Percentiles rank a stretch among this genome's conserved stretches.
Evolutionary conservation across 2,797 vertebrate genomes (phyloP).

Genomic region (Coranthus polyacanthus): DNA sequence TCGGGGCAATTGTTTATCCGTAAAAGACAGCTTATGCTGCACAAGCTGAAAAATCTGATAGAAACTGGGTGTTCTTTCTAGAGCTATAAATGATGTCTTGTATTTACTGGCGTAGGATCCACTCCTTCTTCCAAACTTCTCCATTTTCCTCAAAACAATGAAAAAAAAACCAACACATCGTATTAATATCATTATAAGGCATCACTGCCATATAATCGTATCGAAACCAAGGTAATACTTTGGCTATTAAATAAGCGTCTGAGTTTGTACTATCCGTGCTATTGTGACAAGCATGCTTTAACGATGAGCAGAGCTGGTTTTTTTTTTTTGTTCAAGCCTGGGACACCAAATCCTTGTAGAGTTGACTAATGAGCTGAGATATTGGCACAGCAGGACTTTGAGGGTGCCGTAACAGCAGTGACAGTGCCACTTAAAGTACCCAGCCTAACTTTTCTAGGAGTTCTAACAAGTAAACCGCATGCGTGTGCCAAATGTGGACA

Average conservation of each 20-base stretch:
- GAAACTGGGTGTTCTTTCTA: too few species aligned
- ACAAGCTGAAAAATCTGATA: conserved; percentile 16
- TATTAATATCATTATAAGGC: too few species aligned
- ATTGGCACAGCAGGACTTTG: conserved; percentile 6
- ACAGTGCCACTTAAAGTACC: conserved; percentile 26
- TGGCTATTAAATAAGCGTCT: background rate
- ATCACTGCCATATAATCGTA: too few species aligned
- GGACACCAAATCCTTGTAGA: conserved; percentile 23
- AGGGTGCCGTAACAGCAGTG: conserved; percentile 7
- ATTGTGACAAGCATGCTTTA: background rate
- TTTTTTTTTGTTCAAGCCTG: conserved; percentile 9
- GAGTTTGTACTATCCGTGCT: background rate
- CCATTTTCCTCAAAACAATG: background rate
- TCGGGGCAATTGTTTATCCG: conserved; percentile 23
- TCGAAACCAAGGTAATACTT: background rate
- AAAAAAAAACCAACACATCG: too few species aligned
- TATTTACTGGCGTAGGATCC: background rate
- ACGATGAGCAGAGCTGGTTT: background rate
- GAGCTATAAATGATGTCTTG: too few species aligned
- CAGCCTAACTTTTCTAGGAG: background rate
- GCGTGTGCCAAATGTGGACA: background rate
- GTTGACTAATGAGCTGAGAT: conserved; percentile 35
- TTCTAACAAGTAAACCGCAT: conserved; percentile 14
- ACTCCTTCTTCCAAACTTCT: background rate
- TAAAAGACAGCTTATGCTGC: conserved; percentile 27